A percentile compares a stretch with the other conserved stretches of the same genome.
Conservation (phyloP, 2,797 vertebrate species). For the Pitangus sulphuratus region DNA sequence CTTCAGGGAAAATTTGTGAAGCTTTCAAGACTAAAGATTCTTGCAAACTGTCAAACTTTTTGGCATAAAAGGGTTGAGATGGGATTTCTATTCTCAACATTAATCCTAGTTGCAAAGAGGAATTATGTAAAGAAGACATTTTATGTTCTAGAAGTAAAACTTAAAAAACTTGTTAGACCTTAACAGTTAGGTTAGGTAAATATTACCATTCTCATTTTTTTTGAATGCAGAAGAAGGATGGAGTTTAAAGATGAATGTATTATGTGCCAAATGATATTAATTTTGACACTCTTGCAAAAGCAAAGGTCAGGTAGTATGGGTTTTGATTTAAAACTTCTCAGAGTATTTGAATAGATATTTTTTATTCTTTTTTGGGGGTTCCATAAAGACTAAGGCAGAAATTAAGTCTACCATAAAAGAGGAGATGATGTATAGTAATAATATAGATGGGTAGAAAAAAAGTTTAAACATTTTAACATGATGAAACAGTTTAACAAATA, state of each 20-base stretch:
- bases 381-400: slow-evolving; percentile 31
- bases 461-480: slow-evolving; percentile 56
- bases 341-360: slow-evolving; percentile 32
- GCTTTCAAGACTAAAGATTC: not conserved
- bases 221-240: not conserved
- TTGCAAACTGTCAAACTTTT: not conserved
- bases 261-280: slow-evolving; percentile 22
- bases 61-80: not conserved
- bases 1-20: not conserved
- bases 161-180: not conserved
- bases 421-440: slow-evolving; percentile 34
- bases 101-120: accelerated
- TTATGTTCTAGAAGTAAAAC: not conserved
- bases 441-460: not conserved
- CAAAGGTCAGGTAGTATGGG: not conserved
- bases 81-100: not conserved
- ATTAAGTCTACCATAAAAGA: slow-evolving; percentile 49
- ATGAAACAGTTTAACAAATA: slow-evolving; percentile 49
- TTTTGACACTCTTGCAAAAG: slow-evolving; percentile 41
- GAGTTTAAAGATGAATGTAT: not conserved
- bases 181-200: not conserved
- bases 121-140: not conserved
- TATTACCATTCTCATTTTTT: not conserved
- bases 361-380: not conserved
- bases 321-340: slow-evolving; percentile 50